A percentile compares a stretch with the other conserved stretches of the same genome.
Evolutionary conservation across 1,140 invertebrate species (phyloP).

Genomic region (Sesamia nonagrioides): DNA sequence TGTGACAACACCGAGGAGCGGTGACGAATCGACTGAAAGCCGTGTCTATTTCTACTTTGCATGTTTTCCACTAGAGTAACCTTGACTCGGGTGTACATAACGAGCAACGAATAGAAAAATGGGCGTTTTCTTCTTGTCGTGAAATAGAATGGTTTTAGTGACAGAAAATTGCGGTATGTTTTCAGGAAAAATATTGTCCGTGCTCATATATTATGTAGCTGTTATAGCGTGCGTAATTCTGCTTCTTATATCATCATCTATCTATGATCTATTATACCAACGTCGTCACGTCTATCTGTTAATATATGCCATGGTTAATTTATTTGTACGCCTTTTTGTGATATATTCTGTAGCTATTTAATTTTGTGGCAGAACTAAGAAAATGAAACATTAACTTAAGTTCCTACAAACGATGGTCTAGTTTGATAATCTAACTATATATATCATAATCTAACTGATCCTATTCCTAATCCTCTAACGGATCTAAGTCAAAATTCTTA

Average conservation of each 20-base stretch:
- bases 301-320: not conserved
- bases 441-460: no score
- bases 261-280: not conserved
- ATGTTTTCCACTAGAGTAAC: conserved; percentile 31
- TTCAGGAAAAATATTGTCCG: conserved; percentile 14
- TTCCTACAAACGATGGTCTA: no score
- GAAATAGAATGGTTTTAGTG: not conserved
- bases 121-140: not conserved
- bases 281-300: not conserved
- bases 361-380: not conserved
- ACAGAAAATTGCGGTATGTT: not conserved
- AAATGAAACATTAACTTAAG: no score
- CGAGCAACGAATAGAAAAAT: conserved; percentile 38
- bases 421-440: no score
- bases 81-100: conserved; percentile 26
- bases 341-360: not conserved
- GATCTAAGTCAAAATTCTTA: no score
- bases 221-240: not conserved
- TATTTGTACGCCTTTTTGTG: not conserved
- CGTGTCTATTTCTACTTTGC: conserved; percentile 34
- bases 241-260: not conserved
- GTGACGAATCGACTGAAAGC: conserved; percentile 35
- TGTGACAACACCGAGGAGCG: not conserved
- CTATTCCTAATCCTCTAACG: no score
- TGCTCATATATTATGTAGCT: no score